These are phyloP conservation scores for Propithecus deckenii DNA, from an alignment of 2,797 vertebrate species.

Conservation along the genomic window DNA sequence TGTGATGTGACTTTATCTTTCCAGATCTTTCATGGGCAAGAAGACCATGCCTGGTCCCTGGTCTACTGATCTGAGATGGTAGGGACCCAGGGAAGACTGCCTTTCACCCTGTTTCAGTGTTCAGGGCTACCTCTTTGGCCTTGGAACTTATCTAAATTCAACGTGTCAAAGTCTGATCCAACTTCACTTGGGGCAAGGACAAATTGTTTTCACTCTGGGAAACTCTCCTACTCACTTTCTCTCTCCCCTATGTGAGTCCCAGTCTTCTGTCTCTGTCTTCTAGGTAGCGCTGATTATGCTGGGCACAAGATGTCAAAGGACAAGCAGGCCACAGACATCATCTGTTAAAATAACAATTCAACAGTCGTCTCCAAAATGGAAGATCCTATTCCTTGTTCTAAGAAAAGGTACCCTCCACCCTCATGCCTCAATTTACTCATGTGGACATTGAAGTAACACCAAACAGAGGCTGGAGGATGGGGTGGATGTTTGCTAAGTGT, in stretches of 20 bases:
- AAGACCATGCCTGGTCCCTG: neutral
- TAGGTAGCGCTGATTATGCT: neutral
- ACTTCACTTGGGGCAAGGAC: neutral
- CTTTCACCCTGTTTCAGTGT: neutral
- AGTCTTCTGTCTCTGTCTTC: neutral
- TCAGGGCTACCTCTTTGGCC: neutral
- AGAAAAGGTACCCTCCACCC: neutral
- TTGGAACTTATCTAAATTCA: neutral
- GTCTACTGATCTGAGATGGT: neutral
- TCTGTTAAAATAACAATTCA: neutral
- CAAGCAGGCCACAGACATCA: neutral
- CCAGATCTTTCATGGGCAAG: neutral
- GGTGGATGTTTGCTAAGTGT: neutral
- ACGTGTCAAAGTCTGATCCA: neutral
- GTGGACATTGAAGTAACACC: neutral
- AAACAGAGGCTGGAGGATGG: neutral
- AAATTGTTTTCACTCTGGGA: neutral
- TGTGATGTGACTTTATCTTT: neutral
- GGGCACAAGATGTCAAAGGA: neutral
- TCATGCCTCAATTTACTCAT: neutral
- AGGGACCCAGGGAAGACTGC: neutral
- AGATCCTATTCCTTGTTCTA: neutral
- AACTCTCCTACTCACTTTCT: neutral
- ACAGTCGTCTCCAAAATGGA: neutral
- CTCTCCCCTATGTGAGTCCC: accelerated